phyloP scores from a whole-genome alignment of 2,113 vertebrate genomes.

The Actinemys pallida region DNA sequence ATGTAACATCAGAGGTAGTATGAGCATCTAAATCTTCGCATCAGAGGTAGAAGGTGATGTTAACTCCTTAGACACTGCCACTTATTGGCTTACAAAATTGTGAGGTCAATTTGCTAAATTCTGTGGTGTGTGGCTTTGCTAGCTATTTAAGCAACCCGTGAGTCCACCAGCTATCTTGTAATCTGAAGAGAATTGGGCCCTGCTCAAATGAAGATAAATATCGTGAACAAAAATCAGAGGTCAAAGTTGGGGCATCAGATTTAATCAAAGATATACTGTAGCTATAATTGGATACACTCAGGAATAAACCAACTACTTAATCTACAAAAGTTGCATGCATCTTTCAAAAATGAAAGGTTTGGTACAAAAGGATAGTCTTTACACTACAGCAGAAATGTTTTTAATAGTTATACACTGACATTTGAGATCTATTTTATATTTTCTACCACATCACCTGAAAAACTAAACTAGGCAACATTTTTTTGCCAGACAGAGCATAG shows the following conservation, averaged over 20 bases:
- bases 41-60: not conserved
- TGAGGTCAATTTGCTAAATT: not conserved
- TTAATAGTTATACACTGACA: not conserved
- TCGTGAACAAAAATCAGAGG: not conserved
- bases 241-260: not conserved
- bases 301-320: not conserved
- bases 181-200: not conserved
- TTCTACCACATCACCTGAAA: not conserved
- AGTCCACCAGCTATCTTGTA: not conserved
- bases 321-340: not conserved
- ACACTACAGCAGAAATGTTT: rapidly evolving
- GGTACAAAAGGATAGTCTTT: not conserved
- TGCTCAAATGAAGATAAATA: not conserved
- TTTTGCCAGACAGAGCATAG: not conserved
- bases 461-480: not conserved
- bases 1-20: not conserved
- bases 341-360: not conserved
- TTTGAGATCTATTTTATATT: not conserved
- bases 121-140: not conserved
- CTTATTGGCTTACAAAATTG: not conserved
- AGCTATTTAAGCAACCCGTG: not conserved
- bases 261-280: not conserved
- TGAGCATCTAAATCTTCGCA: not conserved
- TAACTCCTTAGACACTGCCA: not conserved
- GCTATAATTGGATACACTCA: not conserved